Base-by-base conservation (phyloP, 2,113 vertebrate species). In the Mormyrus lacerda region DNA sequence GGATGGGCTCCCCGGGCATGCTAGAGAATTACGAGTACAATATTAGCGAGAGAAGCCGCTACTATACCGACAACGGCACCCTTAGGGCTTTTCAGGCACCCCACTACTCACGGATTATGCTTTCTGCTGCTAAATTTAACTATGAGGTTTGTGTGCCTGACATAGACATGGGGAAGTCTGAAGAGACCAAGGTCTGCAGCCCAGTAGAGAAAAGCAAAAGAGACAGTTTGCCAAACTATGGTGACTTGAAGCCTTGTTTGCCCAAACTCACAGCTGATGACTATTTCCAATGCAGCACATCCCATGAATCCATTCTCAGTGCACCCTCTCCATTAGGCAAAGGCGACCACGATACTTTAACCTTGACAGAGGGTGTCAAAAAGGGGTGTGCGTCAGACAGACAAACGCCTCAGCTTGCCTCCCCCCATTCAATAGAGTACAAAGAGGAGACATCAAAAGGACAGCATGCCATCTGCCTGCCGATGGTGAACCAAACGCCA, bases 251-350 rank as follows among this genome's bases (percentile, higher is more conserved):
- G 93, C 96, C 97, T 93, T 96, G 98, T 94, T 97, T 97, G 89
- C 92, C 97, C 31, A 98, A 98, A 94, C 95, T 97, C 91, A 95
- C 96, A 45, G 93, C 97, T 1, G 98, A 99, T 90, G 98, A 99
- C 95, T 99, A 99, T 94, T 99, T 99, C 95, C 98, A 99, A 96
- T 99, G 98, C 95, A 99, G 98, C 97, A 98, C 98, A 82, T 98
- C 98, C 91, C 98, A 98, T 65, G 98, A 99, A 96, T 98, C 98
- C 69, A 96, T 98, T 94, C 97, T 98, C 92, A 98, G 97, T 3
- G 98, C 97, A 91, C 98, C 98, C 1, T 98, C 98, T 31, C 98
- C 98, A 91, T 95, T 98, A 95, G 96, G 97, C 87, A 98, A 98
- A 95, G 97, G 95, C 92, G 98, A 99, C 91, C 96, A 97, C 85